Conservation (phyloP, 1,140 invertebrate species). For the Bombus terrestris region DNA sequence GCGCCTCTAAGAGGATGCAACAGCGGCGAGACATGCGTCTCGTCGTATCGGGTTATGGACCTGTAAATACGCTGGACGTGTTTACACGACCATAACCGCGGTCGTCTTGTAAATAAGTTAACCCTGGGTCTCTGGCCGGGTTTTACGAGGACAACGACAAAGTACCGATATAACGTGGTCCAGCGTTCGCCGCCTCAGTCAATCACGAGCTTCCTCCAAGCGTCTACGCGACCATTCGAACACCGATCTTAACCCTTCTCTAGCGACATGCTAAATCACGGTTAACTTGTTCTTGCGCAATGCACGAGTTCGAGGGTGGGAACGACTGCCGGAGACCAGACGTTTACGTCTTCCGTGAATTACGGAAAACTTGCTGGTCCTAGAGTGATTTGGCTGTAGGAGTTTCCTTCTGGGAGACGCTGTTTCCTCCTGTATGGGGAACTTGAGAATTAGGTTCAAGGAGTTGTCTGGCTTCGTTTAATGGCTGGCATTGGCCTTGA, state of each 20-base stretch:
- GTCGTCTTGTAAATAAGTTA: conserved; percentile 70
- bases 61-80: conserved; percentile 70
- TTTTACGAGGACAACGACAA: conserved; percentile 69
- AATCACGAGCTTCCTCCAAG: conserved; percentile 35
- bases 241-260: conserved; percentile 21
- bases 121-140: conserved; percentile 50
- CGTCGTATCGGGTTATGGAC: conserved; percentile 64
- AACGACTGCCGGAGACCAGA: neutral
- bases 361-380: conserved; percentile 6
- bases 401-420: neutral
- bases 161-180: conserved; percentile 59
- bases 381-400: neutral
- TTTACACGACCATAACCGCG: conserved; percentile 70
- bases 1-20: conserved; percentile 37
- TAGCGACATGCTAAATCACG: conserved; percentile 53
- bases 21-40: conserved; percentile 55
- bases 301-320: neutral
- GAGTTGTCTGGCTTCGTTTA: neutral
- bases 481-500: conserved; percentile 5
- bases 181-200: neutral
- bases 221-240: conserved; percentile 36
- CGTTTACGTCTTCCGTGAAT: conserved; percentile 34
- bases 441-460: neutral
- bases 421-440: neutral
- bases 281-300: neutral